Conservation (phyloP, 1,140 invertebrate species). For the Macrostomum lignano region DNA sequence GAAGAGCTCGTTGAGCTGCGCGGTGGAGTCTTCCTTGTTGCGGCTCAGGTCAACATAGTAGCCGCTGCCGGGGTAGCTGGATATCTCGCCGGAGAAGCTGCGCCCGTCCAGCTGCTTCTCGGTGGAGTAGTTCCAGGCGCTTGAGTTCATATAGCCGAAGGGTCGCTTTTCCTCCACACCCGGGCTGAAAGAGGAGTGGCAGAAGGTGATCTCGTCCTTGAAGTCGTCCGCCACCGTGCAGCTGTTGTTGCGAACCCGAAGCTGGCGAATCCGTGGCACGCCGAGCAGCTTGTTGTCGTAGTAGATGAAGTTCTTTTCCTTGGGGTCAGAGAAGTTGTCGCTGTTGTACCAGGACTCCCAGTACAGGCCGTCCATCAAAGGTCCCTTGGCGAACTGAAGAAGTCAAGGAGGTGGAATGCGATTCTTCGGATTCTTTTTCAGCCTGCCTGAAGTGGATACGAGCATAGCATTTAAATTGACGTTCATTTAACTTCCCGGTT, state of each 20-base stretch:
- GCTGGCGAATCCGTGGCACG: conserved; percentile 35
- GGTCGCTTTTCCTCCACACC: conserved; percentile 29
- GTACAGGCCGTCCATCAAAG: conserved; percentile 8
- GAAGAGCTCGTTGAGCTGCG: conserved; percentile 29
- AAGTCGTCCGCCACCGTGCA: conserved; percentile 36
- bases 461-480: no score
- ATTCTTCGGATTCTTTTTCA: no score
- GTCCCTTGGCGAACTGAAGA: conserved; percentile 8
- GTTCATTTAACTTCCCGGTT: no score
- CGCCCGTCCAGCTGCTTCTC: conserved; percentile 24
- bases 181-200: conserved; percentile 33
- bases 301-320: conserved; percentile 6
- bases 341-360: conserved; percentile 8
- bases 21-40: conserved; percentile 19
- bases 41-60: conserved; percentile 27
- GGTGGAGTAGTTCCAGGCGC: conserved; percentile 25
- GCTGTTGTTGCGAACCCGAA: conserved; percentile 27
- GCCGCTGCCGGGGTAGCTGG: conserved; percentile 15
- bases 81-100: neutral
- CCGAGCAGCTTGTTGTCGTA: conserved; percentile 29
- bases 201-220: conserved; percentile 32
- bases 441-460: no score
- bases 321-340: conserved; percentile 3
- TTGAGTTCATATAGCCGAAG: neutral
- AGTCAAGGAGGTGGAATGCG: no score